Evolutionary conservation across 2,888 invertebrate genomes (phyloP), one percentile per base, ranked within the genome.

Genomic region (Plemyria rubiginata): DNA sequence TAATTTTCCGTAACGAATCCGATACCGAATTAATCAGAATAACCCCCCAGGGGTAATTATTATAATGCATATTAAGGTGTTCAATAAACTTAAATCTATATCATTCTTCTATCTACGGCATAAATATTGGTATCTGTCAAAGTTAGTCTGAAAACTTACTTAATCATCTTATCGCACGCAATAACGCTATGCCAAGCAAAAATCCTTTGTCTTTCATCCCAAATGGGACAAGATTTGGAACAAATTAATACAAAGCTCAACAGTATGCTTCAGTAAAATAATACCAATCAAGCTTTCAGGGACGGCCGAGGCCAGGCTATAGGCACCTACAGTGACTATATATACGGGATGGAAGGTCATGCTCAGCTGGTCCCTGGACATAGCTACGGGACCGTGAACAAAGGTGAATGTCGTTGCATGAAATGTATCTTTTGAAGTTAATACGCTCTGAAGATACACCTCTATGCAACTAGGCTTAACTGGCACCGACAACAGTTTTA

Each of bases 331-430:
- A 48, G n/a, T 36, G 38, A 22, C 51, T 57, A 57, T 57, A 43
- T 12, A 50, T 57, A 57, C 16, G 32, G 12, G 22, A n/a, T 3
- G 9, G 43, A 57, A 57, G 57, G 51, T 51, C 57, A 43, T 36
- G 32, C 45, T 32, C 32, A 51, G 22, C 22, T 22, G 52, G 40
- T 40, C 52, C 12, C 12, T 51, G 51, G 22, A 38, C 16, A 51
- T 28, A 22, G 22, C 22, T 11, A 16, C 12, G 36, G 13, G 51
- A 38, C 38, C 38, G 3, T 15, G 38, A 16, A 11, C 36, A 11
- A 51, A 40, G 51, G 15, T 15, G 38, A 50, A 13, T 15, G 50
- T 5, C n/a, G 50, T 16, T 36, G 50, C 15, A 50, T 50, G 0
- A 13, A 28, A 49, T 29, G 36, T 32, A 7, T 15, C 7, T 15